Base-by-base conservation (phyloP, 2,888 invertebrate genomes). In the Artemia sinica region DNA sequence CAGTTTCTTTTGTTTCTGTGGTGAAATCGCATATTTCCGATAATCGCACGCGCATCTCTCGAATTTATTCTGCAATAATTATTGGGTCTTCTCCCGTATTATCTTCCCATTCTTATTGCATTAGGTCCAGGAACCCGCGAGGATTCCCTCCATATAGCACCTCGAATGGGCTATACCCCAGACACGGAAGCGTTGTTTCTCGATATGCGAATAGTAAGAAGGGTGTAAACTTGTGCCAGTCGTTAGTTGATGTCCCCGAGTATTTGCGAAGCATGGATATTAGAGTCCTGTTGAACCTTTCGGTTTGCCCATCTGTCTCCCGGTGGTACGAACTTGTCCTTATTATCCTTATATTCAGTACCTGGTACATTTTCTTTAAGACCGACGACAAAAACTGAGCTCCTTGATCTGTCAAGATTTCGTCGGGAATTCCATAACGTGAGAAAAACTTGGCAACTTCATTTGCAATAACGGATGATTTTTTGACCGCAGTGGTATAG, bases 51-150 rank as follows among this genome's bases (percentile, higher is more conserved):
- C 69, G 58, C 68, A 71, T 67, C 65, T 71, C 66, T 69, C 70
- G 66, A 69, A 71, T 69, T 28, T 69, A 48, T 71, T 71, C 69
- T 66, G 41, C 14, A 69, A 71, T 65, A 63, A 52, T 52, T 52
- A 52, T 52, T 52, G 58, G 58, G 58, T 52, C 58, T 52, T 52
- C 58, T 52, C 58, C 58, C 13, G 58, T 52, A 13, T 52, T 52
- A 52, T 52, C 58, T 52, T 52, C 58, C 58, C 58, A 52, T 52
- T 52, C 58, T 52, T 52, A 13, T 52, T 52, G 58, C 58, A 52
- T 52, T 52, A 52, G 58, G 58, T 52, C 58, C 58, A 52, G 58
- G 58, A 52, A 13, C 58, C 58, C 58, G 58, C 58, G 58, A 52
- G 58, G 58, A 52, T 52, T 52, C 58, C 58, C 13, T 52, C 58